phyloP scores from a whole-genome alignment of 2,888 invertebrate species.

The Thumatha senex region DNA sequence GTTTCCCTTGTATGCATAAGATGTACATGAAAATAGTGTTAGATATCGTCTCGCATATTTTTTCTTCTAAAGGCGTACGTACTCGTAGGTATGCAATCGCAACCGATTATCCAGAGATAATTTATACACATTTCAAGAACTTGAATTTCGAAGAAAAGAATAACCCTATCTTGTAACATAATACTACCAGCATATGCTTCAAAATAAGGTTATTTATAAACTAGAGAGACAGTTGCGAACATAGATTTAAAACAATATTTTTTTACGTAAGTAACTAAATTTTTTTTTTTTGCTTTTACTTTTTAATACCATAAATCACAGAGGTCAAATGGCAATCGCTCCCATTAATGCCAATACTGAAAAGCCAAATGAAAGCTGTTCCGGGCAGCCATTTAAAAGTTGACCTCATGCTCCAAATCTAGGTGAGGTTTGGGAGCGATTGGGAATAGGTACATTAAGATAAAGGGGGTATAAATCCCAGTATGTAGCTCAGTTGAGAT shows the following conservation, averaged over 20 bases:
- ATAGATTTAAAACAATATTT: conserved; percentile 4
- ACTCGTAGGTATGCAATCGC: conserved; percentile 31
- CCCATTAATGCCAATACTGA: too few relatives aligned
- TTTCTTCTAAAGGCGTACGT: background rate
- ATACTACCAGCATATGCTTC: conserved; percentile 9
- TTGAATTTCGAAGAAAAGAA: conserved; percentile 21
- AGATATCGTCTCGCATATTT: background rate
- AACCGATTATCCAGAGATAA: conserved; percentile 30
- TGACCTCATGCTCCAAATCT: too few relatives aligned
- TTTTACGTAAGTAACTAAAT: background rate
- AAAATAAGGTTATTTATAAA: conserved; percentile 41
- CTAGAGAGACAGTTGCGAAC: conserved; percentile 35
- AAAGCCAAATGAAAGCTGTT: too few relatives aligned
- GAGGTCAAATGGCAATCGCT: too few relatives aligned
- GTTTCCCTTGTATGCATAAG: background rate
- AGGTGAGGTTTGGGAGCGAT: too few relatives aligned
- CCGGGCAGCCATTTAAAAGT: too few relatives aligned
- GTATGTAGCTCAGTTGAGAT: too few relatives aligned
- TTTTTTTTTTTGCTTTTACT: background rate
- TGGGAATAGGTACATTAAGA: too few relatives aligned
- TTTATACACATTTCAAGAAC: conserved; percentile 30
- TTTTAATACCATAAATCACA: background rate
- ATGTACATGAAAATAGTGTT: background rate
- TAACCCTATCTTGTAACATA: conserved; percentile 31
- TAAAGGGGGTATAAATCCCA: too few relatives aligned